phyloP scores from a whole-genome alignment of 2,113 vertebrate species.

The Vicugna pacos region DNA sequence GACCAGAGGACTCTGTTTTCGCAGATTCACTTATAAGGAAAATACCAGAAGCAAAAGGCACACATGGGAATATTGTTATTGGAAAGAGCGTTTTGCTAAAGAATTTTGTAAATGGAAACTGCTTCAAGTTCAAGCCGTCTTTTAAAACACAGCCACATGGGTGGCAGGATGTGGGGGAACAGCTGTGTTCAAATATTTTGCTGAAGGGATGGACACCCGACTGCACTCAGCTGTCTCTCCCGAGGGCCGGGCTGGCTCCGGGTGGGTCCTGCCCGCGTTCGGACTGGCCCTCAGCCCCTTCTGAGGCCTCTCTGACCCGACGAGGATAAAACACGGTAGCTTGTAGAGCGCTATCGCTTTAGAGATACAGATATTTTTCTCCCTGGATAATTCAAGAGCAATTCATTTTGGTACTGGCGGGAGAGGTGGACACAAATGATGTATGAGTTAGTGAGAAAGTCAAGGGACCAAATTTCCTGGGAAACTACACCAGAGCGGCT shows the following conservation, averaged over 20 bases:
- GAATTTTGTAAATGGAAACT: slow-evolving; percentile 85
- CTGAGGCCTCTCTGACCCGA: not conserved
- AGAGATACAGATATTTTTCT: not conserved
- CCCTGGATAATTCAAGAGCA: slow-evolving; percentile 69
- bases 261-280: slow-evolving; percentile 63
- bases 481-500: not conserved
- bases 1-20: slow-evolving; percentile 65
- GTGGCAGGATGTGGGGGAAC: slow-evolving; percentile 79
- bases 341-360: not conserved
- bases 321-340: not conserved
- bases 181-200: slow-evolving; percentile 84
- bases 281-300: slow-evolving; percentile 42
- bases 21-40: slow-evolving; percentile 81
- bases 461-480: not conserved
- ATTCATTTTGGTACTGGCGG: slow-evolving; percentile 57
- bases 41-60: slow-evolving; percentile 79
- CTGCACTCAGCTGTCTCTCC: slow-evolving; percentile 63
- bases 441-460: not conserved
- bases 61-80: slow-evolving; percentile 81
- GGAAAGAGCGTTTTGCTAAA: slow-evolving; percentile 77
- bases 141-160: slow-evolving; percentile 85
- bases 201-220: slow-evolving; percentile 74
- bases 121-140: slow-evolving; percentile 78
- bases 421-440: not conserved
- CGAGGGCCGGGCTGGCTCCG: slow-evolving; percentile 58